phyloP scores from a whole-genome alignment of 2,888 invertebrate species.

The Leptothorax acervorum region DNA sequence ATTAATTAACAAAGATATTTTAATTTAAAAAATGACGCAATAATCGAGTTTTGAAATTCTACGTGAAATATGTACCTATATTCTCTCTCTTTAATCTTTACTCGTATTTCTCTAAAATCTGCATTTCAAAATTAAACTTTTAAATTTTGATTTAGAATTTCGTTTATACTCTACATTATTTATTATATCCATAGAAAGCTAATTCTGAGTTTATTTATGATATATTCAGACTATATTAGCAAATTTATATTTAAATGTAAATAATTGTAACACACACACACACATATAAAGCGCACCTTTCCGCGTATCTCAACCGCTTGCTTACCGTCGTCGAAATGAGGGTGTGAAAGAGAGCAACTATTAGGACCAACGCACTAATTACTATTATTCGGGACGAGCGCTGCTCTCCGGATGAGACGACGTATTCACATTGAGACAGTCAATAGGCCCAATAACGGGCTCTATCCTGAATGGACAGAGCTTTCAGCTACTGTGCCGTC shows the following conservation, averaged over 20 bases:
- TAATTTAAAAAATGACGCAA: not conserved
- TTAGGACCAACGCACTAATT: constrained; percentile 44
- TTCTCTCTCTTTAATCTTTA: not conserved
- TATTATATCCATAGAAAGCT: not conserved
- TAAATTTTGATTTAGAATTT: not conserved
- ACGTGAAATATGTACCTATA: not conserved
- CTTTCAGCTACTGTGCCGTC: constrained; percentile 58
- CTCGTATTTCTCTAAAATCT: not conserved
- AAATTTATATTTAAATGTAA: constrained; percentile 19
- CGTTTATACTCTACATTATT: not conserved
- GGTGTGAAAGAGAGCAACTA: constrained; percentile 40
- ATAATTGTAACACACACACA: not conserved
- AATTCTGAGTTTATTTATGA: not conserved
- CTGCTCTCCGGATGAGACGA: constrained; percentile 4
- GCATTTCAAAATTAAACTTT: not conserved
- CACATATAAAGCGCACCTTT: not conserved
- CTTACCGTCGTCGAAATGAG: not conserved
- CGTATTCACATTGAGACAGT: constrained; percentile 45
- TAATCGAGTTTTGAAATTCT: not conserved
- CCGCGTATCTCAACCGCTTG: not conserved
- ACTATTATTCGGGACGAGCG: constrained; percentile 23
- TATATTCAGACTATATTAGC: not conserved
- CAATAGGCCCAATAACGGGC: constrained; percentile 51
- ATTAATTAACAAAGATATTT: constrained; percentile 12
- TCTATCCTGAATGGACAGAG: constrained; percentile 56